Evolutionary conservation across 2,888 invertebrate species (phyloP), one percentile per base, ranked within the genome.

Genomic region (Patella ulyssiponensis): DNA sequence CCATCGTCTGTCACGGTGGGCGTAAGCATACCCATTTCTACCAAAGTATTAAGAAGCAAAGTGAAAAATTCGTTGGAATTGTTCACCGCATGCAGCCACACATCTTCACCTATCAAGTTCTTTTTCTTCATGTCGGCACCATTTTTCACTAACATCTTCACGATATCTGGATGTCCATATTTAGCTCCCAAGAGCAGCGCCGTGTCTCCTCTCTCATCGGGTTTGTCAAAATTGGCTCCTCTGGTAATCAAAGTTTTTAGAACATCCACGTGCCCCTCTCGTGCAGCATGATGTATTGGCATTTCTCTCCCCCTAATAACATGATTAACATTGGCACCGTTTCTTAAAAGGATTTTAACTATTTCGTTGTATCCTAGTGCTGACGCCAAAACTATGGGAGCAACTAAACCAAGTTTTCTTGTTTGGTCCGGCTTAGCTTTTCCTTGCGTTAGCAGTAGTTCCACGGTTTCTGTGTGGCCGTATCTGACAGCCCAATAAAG

Each of bases 211-310:
- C 83, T 81, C 77, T 88, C 89, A 74, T 90, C 92, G 56, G 87
- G 84, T 64, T 85, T 84, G 77, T 91, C 88, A 2, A 90, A 82
- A n/a, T 80, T 75, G 2, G 90, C 91, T 23, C 88, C 88, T 53
- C 82, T 82, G 73, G 86, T 82, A 17, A 91, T 78, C 2, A 91
- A 84, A 14, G 76, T 71, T 74, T 85, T 79, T 51, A 91, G 79
- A 15, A 90, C 86, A 17, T 86, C 83, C 1, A 85, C 80, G 78
- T 88, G 85, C 12, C 92, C 92, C 82, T 91, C 88, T 64, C 87
- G 84, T 1, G 91, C 90, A 14, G 92, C 92, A 72, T 90, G 89
- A 76, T 92, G 92, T 12, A 92, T 86, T 4, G 91, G 89, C 51
- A 88, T 88, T 78, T 88, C 86, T 51, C 88, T 87, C n/a, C 89